Base-by-base conservation (phyloP, 2,113 vertebrate species). In the Talpa occidentalis region DNA sequence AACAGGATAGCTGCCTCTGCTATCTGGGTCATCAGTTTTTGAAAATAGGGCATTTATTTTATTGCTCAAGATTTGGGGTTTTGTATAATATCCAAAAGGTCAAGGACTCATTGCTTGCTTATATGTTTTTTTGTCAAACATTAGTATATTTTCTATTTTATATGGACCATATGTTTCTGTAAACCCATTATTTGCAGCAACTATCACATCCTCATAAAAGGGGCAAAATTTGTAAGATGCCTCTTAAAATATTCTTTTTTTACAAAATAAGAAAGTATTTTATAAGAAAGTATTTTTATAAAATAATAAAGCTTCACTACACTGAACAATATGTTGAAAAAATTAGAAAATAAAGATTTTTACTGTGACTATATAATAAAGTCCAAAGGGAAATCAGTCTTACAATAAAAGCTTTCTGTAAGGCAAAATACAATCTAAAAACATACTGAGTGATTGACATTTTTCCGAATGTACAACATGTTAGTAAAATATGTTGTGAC, bases 141-240 rank as follows among this genome's bases (percentile, higher is more conserved):
- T 99, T 99, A 99, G 99, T 99, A 99, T 99, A 99, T 99, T 99
- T 99, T 99, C 99, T 99, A 99, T 99, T 99, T 99, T 99, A 99
- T 98, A 99, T 98, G 98, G 98, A 99, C 99, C 98, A 99, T 99
- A 99, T 98, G 98, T 98, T 99, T 99, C 98, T 97, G 98, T 98
- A 32, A 98, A 98, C 97, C 98, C 98, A 98, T 99, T 96, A 96
- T 97, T 94, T 98, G 98, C 98, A 99, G 98, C 98, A 98, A 98
- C 98, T 97, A 98, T 98, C 98, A 98, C 98, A 96, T 96, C 96
- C 98, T 98, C 98, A 97, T 99, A 99, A 99, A 98, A 98, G 98
- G 98, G 98, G 98, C 97, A 98, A 99, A 98, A 98, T 98, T 98
- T 99, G 98, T 98, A 99, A 98, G 98, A 99, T 99, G 98, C 98